Base-by-base conservation (phyloP, 2,888 invertebrate genomes). In the Drosophila cognata region DNA sequence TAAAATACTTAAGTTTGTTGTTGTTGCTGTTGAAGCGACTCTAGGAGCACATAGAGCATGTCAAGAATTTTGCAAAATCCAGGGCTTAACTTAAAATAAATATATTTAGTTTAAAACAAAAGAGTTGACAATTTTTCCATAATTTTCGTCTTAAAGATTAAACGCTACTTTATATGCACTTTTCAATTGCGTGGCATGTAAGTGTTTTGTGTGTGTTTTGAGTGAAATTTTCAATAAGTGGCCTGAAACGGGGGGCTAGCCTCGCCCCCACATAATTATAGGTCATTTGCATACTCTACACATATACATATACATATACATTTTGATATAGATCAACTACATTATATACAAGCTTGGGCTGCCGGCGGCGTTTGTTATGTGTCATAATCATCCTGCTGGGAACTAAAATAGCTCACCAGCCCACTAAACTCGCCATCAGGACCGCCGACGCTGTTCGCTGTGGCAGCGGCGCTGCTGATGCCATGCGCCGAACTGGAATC, bases 391-490 rank as follows among this genome's bases (percentile, higher is more conserved):
- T 97, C 97, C 92, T 97, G 95, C 93, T 98, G 98, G 91, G 97
- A 97, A 84, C 97, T 97, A 93, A 98, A 98, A 94, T 98, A 98
- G 92, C 97, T 97, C 70, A 98, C 98, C 87, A 98, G 94, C 6
- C 98, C 98, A 46, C 97, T 97, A 93, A 98, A 98, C 91, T 97
- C 97, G 57, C 97, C 95, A 71, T 53, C 91, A 10, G 72, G 76
- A 1, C 68, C 82, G 6, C 73, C 74, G 16, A 65, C 77, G 5
- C 80, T 78, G 6, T 79, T 76, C 5, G 74, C 68, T 1, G 77
- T 77, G 21, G 79, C 68, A 7, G 59, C 65, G 8, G 67, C 67
- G 51, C 72, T 65, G 18, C 82, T 71, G 76, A 95, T 81, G 50
- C 86, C 90, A 28, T 88, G 85, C 8, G 90, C 78, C n/a, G 91